Evolutionary conservation across 2,888 invertebrate genomes (phyloP).

Genomic region (Lepas anatifera): DNA sequence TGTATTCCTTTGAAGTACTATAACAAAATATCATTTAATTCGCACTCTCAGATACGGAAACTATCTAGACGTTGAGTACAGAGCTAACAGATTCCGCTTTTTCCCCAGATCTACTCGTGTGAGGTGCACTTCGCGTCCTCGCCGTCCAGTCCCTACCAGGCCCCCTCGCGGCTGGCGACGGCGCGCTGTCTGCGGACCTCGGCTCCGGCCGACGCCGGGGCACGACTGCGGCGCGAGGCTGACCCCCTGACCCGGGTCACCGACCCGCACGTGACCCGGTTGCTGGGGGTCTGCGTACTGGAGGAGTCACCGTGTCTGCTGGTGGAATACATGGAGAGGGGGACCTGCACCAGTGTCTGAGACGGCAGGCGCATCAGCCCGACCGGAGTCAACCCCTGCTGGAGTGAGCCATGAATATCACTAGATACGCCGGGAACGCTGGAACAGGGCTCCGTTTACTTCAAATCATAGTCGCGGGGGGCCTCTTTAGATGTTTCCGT

Average conservation of each 20-base stretch:
- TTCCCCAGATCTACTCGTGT: not conserved
- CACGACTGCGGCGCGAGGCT: not conserved
- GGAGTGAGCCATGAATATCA: not conserved
- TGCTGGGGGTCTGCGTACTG: not conserved
- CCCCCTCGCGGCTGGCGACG: not conserved
- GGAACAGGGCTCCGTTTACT: too few relatives aligned
- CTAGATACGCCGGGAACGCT: too few relatives aligned
- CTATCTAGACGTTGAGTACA: too few relatives aligned
- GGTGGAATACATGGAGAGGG: slow-evolving; percentile 2
- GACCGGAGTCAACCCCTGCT: not conserved
- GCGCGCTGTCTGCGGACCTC: not conserved
- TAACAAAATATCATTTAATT: too few relatives aligned
- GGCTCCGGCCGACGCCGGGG: not conserved
- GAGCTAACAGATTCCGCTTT: too few relatives aligned
- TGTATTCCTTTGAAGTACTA: too few relatives aligned
- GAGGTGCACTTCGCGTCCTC: slow-evolving; percentile 1
- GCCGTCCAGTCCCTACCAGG: slow-evolving; percentile 1
- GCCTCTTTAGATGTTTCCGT: too few relatives aligned
- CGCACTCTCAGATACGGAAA: too few relatives aligned
- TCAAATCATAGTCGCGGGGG: too few relatives aligned
- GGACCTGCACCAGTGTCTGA: slow-evolving; percentile 1
- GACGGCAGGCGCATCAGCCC: not conserved
- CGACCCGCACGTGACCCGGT: not conserved
- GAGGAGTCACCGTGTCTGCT: not conserved
- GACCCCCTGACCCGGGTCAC: not conserved